These are phyloP conservation scores for Tachypleus tridentatus DNA, from an alignment of 1,140 invertebrate species.

Conservation along the genomic window DNA sequence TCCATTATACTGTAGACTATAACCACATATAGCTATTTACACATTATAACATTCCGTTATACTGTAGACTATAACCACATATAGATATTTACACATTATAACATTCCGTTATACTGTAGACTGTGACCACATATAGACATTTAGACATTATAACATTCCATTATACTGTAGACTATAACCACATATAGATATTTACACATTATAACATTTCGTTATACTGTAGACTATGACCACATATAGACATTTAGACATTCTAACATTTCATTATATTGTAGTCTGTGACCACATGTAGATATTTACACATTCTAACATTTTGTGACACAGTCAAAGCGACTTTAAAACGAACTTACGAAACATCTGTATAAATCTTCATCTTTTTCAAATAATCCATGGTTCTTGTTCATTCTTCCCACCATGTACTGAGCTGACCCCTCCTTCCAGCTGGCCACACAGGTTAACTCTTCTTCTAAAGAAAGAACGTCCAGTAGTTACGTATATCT, in stretches of 20 bases:
- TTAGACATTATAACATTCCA: not conserved
- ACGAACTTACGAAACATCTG: slow-evolving; percentile 60
- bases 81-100: no score
- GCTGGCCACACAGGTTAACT: slow-evolving; percentile 65
- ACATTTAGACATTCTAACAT: not conserved
- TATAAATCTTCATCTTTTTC: slow-evolving; percentile 73
- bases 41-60: no score
- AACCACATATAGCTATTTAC: no score
- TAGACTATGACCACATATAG: no score
- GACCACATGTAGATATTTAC: not conserved
- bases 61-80: no score
- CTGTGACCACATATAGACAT: no score
- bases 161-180: not conserved
- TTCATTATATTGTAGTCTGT: not conserved
- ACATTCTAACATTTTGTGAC: not conserved
- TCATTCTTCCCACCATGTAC: slow-evolving; percentile 65
- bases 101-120: no score
- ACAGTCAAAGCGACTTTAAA: not conserved
- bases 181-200: not conserved
- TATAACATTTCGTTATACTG: not conserved
- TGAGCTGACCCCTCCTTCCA: slow-evolving; percentile 79
- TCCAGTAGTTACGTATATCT: no score
- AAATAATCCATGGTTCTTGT: not conserved
- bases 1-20: no score
- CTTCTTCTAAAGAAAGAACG: slow-evolving; percentile 51